Base-by-base conservation (phyloP, 2,888 invertebrate species). In the Ypsolopha sequella region DNA sequence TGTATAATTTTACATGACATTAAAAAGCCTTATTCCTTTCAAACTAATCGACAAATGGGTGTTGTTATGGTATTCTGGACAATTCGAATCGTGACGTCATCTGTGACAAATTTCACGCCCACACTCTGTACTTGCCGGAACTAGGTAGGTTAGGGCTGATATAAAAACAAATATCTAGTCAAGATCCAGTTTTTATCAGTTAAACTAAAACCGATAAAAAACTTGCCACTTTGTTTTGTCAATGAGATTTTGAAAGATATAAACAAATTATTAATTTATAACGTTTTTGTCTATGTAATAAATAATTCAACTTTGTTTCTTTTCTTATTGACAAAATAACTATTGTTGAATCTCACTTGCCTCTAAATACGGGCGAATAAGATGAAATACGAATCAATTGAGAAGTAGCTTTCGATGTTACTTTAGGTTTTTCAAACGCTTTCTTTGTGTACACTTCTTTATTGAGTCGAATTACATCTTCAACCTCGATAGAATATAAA, bases 331-430 rank as follows among this genome's bases (percentile, higher is more conserved):
- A 24, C 24, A 24, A 4, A 24, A 24, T 24, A 4, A 4, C 24
- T 3, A 24, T 24, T 24, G 24, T 24, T 24, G 24, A 24, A 24
- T 24, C 24, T 24, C 24, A 10, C 43, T 43, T 43, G 43, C 43
- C 43, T 43, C 43, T 14, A 13, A 43, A 43, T 43, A 43, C 11
- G 11, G 13, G 13, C 9, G 9, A 43, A 43, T 6, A 43, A 13
- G 11, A 24, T 24, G 24, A 41, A 7, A 24, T 14, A 8, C 43
- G 14, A 10, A 38, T 44, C 9, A 52, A 44, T 11, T 33, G 41
- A n/a, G 11, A 65, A 71, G 68, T 54, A 36, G 76, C 77, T 76
- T 78, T 76, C 67, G 52, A 58, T 78, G 73, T 75, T 62, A 57
- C 52, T 70, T 63, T 61, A 62, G 65, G 54, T 69, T 59, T 65